Evolutionary conservation across 2,888 invertebrate genomes (phyloP), one percentile per base, ranked within the genome.

Genomic region (Leptinotarsa haldemani): DNA sequence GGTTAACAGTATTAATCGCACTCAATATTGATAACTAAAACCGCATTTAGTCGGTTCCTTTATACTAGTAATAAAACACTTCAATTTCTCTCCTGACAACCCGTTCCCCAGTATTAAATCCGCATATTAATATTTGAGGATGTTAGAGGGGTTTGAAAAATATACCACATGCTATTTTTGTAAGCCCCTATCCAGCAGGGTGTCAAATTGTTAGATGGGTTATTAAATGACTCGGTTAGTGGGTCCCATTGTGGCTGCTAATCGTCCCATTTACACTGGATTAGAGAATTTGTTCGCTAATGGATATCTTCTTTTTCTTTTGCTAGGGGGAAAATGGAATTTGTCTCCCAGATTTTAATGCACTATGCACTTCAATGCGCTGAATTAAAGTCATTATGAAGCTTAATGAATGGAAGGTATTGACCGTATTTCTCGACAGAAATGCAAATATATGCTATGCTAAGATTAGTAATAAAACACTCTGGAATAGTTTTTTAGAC

Each of bases 231-330:
- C 73, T 75, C 71, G 53, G 70, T 71, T 71, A 73, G 73, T 69
- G 63, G 73, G 70, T 47, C 65, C 74, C 58, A 75, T 76, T 76
- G 75, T 77, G 63, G 25, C 47, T 71, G 67, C 65, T 79, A 79
- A 79, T 79, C 77, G 76, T 72, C 52, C 74, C 74, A 77, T 77
- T 78, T 76, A 79, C 72, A 69, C 61, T 64, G 78, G 77, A 79
- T 79, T 79, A 79, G 68, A 66, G 61, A 61, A 61, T 25, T 61
- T 61, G 61, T 61, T 18, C 40, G 61, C 30, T 61, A 61, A 61
- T 61, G 61, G 61, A 16, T 40, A 56, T 58, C 40, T 40, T 40
- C 40, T 50, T 50, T 50, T 50, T 50, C n/a, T 61, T 61, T 40
- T 30, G 40, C 9, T 61, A 61, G 61, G 61, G 61, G 61, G 1